Conservation (phyloP, 2,888 invertebrate species). For the Cynaeus angustus region DNA sequence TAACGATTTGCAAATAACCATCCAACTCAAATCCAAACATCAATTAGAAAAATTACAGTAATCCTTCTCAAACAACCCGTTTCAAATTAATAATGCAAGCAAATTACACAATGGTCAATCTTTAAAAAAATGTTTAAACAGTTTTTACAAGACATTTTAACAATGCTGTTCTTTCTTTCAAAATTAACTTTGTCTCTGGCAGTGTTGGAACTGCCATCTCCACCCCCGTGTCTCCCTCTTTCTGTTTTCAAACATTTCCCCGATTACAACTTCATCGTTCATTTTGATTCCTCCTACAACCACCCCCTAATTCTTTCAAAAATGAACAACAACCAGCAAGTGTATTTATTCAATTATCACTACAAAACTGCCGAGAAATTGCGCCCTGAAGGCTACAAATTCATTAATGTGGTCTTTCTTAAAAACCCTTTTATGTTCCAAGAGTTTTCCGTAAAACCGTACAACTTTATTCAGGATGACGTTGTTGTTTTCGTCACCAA, state of each 20-base stretch:
- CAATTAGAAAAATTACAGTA: constrained; percentile 4
- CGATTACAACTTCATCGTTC: constrained; percentile 25
- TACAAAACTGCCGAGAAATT: not conserved
- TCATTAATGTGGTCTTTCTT: constrained; percentile 45
- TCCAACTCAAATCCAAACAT: not conserved
- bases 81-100: constrained; percentile 10
- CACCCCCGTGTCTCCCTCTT: not conserved
- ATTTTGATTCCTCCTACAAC: constrained; percentile 7
- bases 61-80: constrained; percentile 17
- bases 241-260: constrained; percentile 18
- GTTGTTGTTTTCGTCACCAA: constrained; percentile 29
- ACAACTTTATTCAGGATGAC: constrained; percentile 39
- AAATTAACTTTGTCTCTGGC: not conserved
- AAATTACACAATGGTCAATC: constrained; percentile 4
- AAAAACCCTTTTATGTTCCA: constrained; percentile 34
- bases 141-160: too few species aligned
- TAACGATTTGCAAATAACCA: constrained; percentile 14
- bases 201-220: not conserved
- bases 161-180: constrained; percentile 9
- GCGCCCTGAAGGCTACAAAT: constrained; percentile 34
- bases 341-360: constrained; percentile 20
- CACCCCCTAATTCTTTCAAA: not conserved
- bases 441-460: constrained; percentile 12
- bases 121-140: too few species aligned
- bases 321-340: not conserved